A percentile compares a stretch with the other conserved stretches of the same genome.
Evolutionary conservation across 2,113 vertebrate species (phyloP).

Genomic region (Syngnathus floridae): DNA sequence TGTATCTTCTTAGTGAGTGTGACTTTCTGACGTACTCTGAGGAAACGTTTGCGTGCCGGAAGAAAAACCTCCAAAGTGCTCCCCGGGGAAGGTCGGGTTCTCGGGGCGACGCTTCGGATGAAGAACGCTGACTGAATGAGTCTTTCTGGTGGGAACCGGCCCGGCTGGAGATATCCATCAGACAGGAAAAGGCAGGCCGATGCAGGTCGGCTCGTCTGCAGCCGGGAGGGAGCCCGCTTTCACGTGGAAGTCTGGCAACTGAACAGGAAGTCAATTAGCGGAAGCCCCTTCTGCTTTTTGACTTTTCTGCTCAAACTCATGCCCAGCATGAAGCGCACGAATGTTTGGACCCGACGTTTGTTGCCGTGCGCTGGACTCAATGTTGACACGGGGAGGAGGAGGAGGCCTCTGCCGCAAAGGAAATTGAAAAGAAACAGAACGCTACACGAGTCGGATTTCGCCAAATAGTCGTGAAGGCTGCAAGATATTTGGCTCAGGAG

Average conservation of each 20-base stretch:
- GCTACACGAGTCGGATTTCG: conserved; percentile 81
- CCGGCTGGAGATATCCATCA: conserved; percentile 49
- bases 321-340: conserved; percentile 6
- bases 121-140: conserved; percentile 28
- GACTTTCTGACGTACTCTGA: background rate
- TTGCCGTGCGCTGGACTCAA: conserved; percentile 14
- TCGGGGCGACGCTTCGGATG: conserved; percentile 25
- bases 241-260: conserved; percentile 24
- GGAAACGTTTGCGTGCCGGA: conserved; percentile 19
- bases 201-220: conserved; percentile 34
- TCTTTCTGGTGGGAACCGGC: conserved; percentile 44
- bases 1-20: too few relatives aligned
- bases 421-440: conserved; percentile 86
- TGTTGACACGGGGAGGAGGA: conserved; percentile 33
- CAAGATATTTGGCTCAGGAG: conserved; percentile 48
- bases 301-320: background rate
- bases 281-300: background rate
- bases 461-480: conserved; percentile 79
- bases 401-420: conserved; percentile 76
- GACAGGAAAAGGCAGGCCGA: conserved; percentile 21
- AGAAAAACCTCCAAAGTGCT: conserved; percentile 26
- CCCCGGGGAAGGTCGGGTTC: conserved; percentile 6
- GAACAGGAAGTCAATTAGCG: conserved; percentile 67
- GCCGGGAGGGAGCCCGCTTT: conserved; percentile 22
- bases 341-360: conserved; percentile 16